Evolutionary conservation across 2,113 vertebrate genomes (phyloP), one percentile per base, ranked within the genome.

Genomic region (Misgurnus anguillicaudatus): DNA sequence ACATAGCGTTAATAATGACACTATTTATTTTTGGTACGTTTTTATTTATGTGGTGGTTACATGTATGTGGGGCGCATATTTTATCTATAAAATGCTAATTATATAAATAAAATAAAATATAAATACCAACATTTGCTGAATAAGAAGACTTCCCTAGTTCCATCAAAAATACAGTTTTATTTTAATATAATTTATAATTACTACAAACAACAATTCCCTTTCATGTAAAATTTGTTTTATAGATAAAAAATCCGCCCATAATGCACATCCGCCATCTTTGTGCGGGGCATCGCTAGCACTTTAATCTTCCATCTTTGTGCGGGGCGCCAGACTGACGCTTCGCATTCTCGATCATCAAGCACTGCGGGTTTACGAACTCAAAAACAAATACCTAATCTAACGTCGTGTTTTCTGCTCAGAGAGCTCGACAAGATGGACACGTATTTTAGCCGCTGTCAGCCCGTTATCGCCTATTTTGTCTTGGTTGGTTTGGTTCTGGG

Each of bases 401-500:
- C 60, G 17, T 70, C 53, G 60, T 63, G 57, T 36, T 65, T 82
- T 82, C 45, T 63, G 5, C 6, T n/a, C 60, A 21, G 11, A 14
- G 21, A 13, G 78, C 31, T 45, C 4, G 69, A 42, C 61, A 83
- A 70, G 58, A 92, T 91, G 90, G 71, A 78, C 68, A 19, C 57
- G 16, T 63, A 53, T 16, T 51, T 57, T 16, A 78, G 68, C 66
- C 41, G 48, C 39, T 69, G 36, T 57, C 63, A 53, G 63, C 42
- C 76, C 3, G 14, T 86, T 6, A 82, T 89, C 77, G 65, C 57
- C 21, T 82, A 81, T 48, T 57, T 90, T 53, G 74, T 85, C 0
- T 57, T 92, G 66, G 71, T 83, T 10, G 86, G 82, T 31, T 82
- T 81, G 61, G 86, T 79, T 11, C 55, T 88, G 72, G 84, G 87